Percentiles rank a stretch among this genome's conserved stretches.
These are phyloP conservation scores for Venustoraphidia nigricollis DNA, from an alignment of 2,888 invertebrate species.

Conservation along the genomic window DNA sequence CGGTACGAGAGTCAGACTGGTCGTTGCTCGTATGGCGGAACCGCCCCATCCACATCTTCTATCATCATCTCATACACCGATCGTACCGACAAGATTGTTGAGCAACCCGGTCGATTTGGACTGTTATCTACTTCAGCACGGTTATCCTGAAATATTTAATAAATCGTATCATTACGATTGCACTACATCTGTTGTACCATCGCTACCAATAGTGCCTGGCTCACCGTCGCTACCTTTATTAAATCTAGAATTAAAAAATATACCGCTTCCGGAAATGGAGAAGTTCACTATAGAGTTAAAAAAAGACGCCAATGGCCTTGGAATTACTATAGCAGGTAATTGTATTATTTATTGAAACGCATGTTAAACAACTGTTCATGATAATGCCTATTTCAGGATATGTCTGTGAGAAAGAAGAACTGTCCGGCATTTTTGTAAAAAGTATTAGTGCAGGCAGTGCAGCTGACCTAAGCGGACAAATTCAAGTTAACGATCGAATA, in stretches of 20 bases:
- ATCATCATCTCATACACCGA: conserved; percentile 44
- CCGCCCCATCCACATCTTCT: conserved; percentile 50
- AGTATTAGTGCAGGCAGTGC: conserved; percentile 94
- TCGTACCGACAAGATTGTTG: conserved; percentile 57
- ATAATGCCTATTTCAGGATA: conserved; percentile 42
- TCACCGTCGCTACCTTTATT: conserved; percentile 31
- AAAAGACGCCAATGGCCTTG: conserved; percentile 85
- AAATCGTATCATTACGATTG: conserved; percentile 25
- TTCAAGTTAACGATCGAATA: conserved; percentile 94
- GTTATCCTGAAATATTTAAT: conserved; percentile 60
- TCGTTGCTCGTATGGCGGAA: conserved; percentile 85
- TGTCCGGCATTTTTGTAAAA: conserved; percentile 97
- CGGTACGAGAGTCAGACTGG: conserved; percentile 84
- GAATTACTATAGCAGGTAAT: conserved; percentile 80
- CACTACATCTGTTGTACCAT: conserved; percentile 21
- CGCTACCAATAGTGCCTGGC: conserved; percentile 19
- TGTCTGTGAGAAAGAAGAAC: conserved; percentile 94
- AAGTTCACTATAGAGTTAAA: conserved; percentile 85
- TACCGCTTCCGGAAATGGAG: conserved; percentile 80
- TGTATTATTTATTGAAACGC: background rate
- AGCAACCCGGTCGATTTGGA: conserved; percentile 79
- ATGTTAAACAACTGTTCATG: background rate
- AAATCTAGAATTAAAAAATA: conserved; percentile 35
- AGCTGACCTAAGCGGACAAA: conserved; percentile 82
- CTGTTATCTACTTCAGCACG: conserved; percentile 69